Base-by-base conservation (phyloP, 2,888 invertebrate genomes). In the Anoplius nigerrimus region DNA sequence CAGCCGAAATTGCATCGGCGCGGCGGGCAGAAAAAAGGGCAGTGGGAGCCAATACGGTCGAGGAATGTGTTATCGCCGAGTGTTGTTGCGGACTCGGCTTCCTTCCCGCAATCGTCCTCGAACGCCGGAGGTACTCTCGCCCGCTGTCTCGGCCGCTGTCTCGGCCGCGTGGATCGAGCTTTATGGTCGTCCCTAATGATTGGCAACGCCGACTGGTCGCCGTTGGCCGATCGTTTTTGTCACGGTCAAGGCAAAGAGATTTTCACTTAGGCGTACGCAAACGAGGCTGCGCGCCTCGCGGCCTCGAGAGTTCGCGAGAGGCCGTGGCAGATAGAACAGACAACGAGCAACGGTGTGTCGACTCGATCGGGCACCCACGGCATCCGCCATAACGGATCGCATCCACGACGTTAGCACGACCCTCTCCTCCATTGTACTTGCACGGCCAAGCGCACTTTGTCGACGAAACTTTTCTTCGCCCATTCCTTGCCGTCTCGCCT, bases 181-280 rank as follows among this genome's bases (percentile, higher is more conserved):
- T 79, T 79, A 79, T 75, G 71, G 66, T 59, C 72, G 77, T 68
- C 53, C 70, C 68, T 79, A 77, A 79, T 79, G 77, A 79, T 79
- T 75, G 66, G 61, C 75, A 72, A 66, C 70, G 71, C 62, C 66
- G 48, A 75, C 63, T n/a, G 68, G 55, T 69, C 75, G 72, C 74
- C 72, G 66, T 67, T 52, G 58, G 64, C 54, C 54, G 62, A 51
- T 52, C 54, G 64, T 75, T 73, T 73, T 74, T 74, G 66, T 64
- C 66, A 54, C 59, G 71, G 54, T 64, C 59, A 27, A 71, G 67
- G 70, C 74, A 20, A 24, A 34, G 48, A 64, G 75, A 71, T 79
- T 77, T 79, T 79, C 79, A 70, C 67, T 75, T 75, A 75, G 42
- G 53, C 62, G 27, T 74, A 70, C 54, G 72, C 77, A 74, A 79